phyloP scores from a whole-genome alignment of 2,888 invertebrate genomes.

The Ptychoptera contaminata region DNA sequence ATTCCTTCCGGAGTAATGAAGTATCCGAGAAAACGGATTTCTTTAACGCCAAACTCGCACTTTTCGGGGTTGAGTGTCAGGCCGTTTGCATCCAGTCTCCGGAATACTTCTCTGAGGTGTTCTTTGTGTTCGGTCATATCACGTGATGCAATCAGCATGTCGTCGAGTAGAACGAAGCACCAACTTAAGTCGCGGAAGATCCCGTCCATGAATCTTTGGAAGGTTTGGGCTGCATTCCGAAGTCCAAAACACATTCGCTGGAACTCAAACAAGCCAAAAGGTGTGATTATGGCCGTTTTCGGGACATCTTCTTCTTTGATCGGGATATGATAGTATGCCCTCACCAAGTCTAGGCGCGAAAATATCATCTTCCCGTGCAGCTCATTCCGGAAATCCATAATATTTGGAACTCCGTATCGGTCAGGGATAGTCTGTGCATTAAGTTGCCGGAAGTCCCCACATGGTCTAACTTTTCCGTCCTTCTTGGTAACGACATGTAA shows the following conservation, averaged over 20 bases:
- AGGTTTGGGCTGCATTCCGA: neutral
- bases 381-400: too few relatives aligned
- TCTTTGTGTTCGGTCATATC: constrained; percentile 11
- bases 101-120: constrained; percentile 12
- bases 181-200: constrained; percentile 15
- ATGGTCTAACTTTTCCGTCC: too few relatives aligned
- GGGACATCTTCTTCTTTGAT: too few relatives aligned
- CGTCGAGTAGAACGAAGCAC: constrained; percentile 16
- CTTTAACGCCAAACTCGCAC: constrained; percentile 10
- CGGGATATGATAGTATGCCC: too few relatives aligned
- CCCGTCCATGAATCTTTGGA: constrained; percentile 3
- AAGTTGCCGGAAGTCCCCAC: too few relatives aligned
- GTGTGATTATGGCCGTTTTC: neutral
- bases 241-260: neutral
- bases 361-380: too few relatives aligned
- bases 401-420: too few relatives aligned
- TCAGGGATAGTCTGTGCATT: too few relatives aligned
- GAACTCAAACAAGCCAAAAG: neutral
- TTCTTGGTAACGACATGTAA: too few relatives aligned
- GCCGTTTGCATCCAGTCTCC: constrained; percentile 12
- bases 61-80: constrained; percentile 13
- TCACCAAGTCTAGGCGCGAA: too few relatives aligned
- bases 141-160: constrained; percentile 15
- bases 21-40: constrained; percentile 10
- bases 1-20: constrained; percentile 5